Evolutionary conservation across 2,797 vertebrate genomes (phyloP), one percentile per base, ranked within the genome.

Genomic region (Columba guinea): DNA sequence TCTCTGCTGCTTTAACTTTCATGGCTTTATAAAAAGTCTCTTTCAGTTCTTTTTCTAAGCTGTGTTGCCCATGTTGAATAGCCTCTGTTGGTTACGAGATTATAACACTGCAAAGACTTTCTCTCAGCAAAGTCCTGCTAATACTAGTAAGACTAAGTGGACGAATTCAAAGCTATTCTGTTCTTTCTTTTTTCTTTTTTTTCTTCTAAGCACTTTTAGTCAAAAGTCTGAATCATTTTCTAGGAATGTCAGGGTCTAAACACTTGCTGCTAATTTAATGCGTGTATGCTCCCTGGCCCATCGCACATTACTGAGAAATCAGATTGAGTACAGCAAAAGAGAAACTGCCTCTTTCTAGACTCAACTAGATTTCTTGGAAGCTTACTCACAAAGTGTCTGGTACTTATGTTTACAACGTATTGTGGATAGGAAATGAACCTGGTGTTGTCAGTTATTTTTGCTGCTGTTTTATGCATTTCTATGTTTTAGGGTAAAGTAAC

Each of bases 41-140:
- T 96, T 95, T 96, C 93, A 94, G 63, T 91, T 84, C 58, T 92
- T 91, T 91, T 89, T 83, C 86, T 92, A 82, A 96, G 86, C 86
- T 49, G 37, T 17, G 69, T 78, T 95, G 87, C 73, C 53, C 79
- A 19, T 93, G 90, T 92, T 95, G 89, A 96, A 90, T 93, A 91
- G 89, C 22, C 92, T 95, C 84, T 89, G 46, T 89, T 93, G 92
- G 64, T 85, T 92, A 68, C 68, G 63, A 87, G 87, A 71, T 92
- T 91, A 13, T 81, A 91, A 64, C 15, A 9, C 84, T 75, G 89
- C 53, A 58, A 80, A 93, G 75, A 35, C 87, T 94, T 91, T 88
- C 56, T 60, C 44, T 67, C 59, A 23, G 53, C 44, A 75, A 93
- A 94, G 23, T 34, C 28, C 24, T 70, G 23, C 48, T 87, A 49